Base-by-base conservation (phyloP, 2,888 invertebrate genomes). In the Xestia rhomboidea region DNA sequence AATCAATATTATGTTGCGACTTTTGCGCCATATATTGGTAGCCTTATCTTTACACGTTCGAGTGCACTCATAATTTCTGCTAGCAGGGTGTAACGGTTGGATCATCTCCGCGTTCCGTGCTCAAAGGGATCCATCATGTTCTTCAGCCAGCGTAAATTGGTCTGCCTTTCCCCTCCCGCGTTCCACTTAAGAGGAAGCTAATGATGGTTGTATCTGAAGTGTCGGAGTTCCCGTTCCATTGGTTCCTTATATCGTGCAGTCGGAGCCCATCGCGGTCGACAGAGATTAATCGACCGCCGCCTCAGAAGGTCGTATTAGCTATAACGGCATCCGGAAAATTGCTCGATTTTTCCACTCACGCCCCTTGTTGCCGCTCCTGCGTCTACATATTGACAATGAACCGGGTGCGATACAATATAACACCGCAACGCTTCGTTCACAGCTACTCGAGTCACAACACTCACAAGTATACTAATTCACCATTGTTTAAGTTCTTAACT, bases 311-410 rank as follows among this genome's bases (percentile, higher is more conserved):
- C 94, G 93, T 95, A 95, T 96, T 95, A 95, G 94, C 94, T 95
- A 93, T 94, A 95, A 94, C 94, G 95, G 95, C 93, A 95, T 95
- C 95, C 94, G 94, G 95, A 95, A 96, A 95, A 95, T 95, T 94
- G 94, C 93, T 90, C 93, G 93, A 95, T 94, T 96, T 96, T 95
- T 95, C 94, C 93, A 92, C 94, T 93, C 91, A 92, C 93, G 88
- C 93, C 93, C 92, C 93, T 93, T 93, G 93, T 94, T 94, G 93
- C 92, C 91, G 89, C 90, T 93, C 93, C 92, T 92, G 90, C 91
- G 93, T 93, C 92, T 92, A 90, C 91, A 93, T 93, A 93, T 92
- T 93, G 94, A 93, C 93, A 94, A 93, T 93, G 91, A 91, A 92
- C 90, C 90, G 89, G 88, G 89, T 89, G 90, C 90, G 90, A 92